Evolutionary conservation across 2,797 vertebrate species (phyloP), one percentile per base, ranked within the genome.

Genomic region (Rhabdophis nuchalis): DNA sequence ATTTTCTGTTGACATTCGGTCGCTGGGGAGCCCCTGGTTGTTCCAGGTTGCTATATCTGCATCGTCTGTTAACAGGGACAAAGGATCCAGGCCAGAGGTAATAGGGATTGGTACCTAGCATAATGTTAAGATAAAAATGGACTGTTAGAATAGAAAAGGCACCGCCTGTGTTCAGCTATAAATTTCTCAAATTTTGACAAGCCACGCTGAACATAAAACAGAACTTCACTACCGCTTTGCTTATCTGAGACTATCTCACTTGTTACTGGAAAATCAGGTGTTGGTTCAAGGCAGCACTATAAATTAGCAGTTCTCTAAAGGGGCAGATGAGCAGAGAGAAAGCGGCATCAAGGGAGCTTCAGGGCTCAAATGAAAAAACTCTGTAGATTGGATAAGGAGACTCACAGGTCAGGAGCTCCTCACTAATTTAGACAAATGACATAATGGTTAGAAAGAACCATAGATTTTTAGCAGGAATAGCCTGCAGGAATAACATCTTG

Each of bases 11-110:
- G 97, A 98, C 1, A 96, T 97, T 92, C 97, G 97, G 94, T 98
- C 97, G 0, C 97, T 97, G 93, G 98, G 98, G 77, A 98, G 97
- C 52, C 97, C 98, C 94, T 98, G 97, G 95, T 98, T 98, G 94
- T 96, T 98, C 97, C 98, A 98, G 0, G 97, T 88, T n/a, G 98
- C 97, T 92, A 97, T 93, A 0, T 97, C 97, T 0, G 97, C 95
- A 0, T 97, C 94, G 0, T 98, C 97, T 0, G 97, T 98, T n/a
- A 98, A 97, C 92, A 98, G 97, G 77, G 93, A 96, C 92, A 98
- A 82, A 32, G 97, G 97, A 2, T 98, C 98, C 96, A 98, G 96
- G 16, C 87, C 97, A 0, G 96, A 86, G 0, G 97, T 98, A 95
- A 97, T 96, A 0, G 97, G 98, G 94, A 98, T 97, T 88, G 97